phyloP scores from a whole-genome alignment of 1,140 invertebrate species.

The Leptestheria dahalacensis region DNA sequence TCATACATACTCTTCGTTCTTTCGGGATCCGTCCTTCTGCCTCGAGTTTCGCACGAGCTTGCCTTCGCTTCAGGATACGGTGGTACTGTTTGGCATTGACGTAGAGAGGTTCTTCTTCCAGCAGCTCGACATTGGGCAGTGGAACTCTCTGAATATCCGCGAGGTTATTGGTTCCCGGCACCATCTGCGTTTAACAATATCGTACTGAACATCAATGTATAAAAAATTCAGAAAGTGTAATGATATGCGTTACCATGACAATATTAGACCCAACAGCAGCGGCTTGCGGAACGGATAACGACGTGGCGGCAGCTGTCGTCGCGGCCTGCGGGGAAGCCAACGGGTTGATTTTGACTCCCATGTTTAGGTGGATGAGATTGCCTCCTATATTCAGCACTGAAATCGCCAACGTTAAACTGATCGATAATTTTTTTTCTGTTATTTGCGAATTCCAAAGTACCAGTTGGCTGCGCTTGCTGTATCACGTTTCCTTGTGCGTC shows the following conservation, averaged over 20 bases:
- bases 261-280: constrained; percentile 39
- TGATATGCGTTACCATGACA: constrained; percentile 30
- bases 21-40: constrained; percentile 90
- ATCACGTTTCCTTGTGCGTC: constrained; percentile 29
- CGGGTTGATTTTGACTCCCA: constrained; percentile 24
- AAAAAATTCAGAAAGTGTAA: neutral
- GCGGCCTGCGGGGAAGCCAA: constrained; percentile 34
- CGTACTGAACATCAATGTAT: too few relatives aligned
- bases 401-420: constrained; percentile 19
- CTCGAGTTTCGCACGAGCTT: constrained; percentile 78
- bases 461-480: constrained; percentile 43
- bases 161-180: constrained; percentile 40
- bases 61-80: constrained; percentile 73
- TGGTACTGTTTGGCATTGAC: constrained; percentile 97
- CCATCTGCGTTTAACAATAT: constrained; percentile 37
- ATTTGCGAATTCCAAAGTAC: constrained; percentile 26
- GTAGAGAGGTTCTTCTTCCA: constrained; percentile 90
- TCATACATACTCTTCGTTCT: constrained; percentile 59
- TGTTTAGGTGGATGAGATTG: constrained; percentile 42
- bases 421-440: constrained; percentile 16
- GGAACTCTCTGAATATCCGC: constrained; percentile 46
- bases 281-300: constrained; percentile 26
- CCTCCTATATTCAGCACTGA: constrained; percentile 52
- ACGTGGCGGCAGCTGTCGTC: too few relatives aligned
- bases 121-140: constrained; percentile 44